Evolutionary conservation across 2,113 vertebrate genomes (phyloP).

Genomic region (Limanda limanda): DNA sequence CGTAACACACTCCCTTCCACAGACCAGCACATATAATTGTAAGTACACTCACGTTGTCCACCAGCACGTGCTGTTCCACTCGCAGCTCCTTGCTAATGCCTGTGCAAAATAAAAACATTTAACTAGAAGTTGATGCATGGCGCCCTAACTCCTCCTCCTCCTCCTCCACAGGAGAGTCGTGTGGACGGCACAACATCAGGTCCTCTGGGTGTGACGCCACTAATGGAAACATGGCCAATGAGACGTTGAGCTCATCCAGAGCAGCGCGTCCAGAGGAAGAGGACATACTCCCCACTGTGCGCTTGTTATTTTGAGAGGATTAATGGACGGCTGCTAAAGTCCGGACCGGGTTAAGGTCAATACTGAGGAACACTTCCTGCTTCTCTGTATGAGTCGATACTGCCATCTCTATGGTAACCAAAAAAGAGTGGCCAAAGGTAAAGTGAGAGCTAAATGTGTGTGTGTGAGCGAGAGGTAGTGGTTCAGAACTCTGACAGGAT

Average conservation of each 20-base stretch:
- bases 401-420: slow-evolving; percentile 74
- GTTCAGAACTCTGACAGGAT: not conserved
- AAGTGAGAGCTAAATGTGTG: slow-evolving; percentile 19
- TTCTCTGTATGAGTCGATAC: slow-evolving; percentile 66
- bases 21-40: not conserved
- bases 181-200: slow-evolving; percentile 22
- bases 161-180: slow-evolving; percentile 6
- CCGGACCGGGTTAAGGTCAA: slow-evolving; percentile 66
- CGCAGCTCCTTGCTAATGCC: slow-evolving; percentile 47
- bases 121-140: slow-evolving; percentile 25
- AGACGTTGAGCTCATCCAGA: slow-evolving; percentile 38
- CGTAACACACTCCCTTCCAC: not conserved
- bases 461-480: not conserved
- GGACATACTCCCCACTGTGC: slow-evolving; percentile 53
- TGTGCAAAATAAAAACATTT: slow-evolving; percentile 60
- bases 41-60: slow-evolving; percentile 76
- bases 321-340: slow-evolving; percentile 54
- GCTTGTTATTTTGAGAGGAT: slow-evolving; percentile 61
- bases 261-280: slow-evolving; percentile 49
- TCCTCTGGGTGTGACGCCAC: slow-evolving; percentile 31
- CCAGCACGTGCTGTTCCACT: slow-evolving; percentile 38
- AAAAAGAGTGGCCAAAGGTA: slow-evolving; percentile 54
- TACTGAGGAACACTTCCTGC: slow-evolving; percentile 68
- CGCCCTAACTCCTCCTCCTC: slow-evolving; percentile 3
- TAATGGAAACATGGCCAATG: slow-evolving; percentile 47